These are phyloP conservation scores for Dendroctonus valens DNA, from an alignment of 1,140 invertebrate genomes.

Conservation along the genomic window DNA sequence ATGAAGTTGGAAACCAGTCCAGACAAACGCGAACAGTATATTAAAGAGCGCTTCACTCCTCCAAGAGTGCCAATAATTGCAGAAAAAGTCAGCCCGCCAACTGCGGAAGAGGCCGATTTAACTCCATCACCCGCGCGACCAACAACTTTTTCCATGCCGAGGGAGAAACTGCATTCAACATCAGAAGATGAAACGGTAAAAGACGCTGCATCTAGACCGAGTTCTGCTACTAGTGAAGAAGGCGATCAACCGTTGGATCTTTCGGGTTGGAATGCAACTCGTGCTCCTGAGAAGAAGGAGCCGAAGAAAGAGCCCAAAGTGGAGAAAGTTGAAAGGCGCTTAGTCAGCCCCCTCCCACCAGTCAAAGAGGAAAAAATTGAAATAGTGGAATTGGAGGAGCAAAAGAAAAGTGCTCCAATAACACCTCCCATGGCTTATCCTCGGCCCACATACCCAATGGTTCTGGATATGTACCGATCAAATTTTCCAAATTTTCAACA, in stretches of 20 bases:
- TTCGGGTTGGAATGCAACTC: slow-evolving; percentile 54
- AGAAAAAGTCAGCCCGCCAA: slow-evolving; percentile 62
- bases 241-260: slow-evolving; percentile 73
- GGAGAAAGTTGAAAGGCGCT: slow-evolving; percentile 17
- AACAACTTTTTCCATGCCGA: slow-evolving; percentile 50
- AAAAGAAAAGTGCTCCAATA: slow-evolving; percentile 32
- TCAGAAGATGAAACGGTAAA: slow-evolving; percentile 42
- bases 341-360: slow-evolving; percentile 19
- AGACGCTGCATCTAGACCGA: slow-evolving; percentile 33
- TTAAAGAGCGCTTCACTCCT: slow-evolving; percentile 53
- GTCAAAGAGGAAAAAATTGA: slow-evolving; percentile 42
- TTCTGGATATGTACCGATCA: slow-evolving; percentile 55
- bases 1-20: slow-evolving; percentile 37
- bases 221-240: slow-evolving; percentile 40
- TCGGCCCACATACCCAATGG: slow-evolving; percentile 73
- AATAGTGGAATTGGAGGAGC: slow-evolving; percentile 38
- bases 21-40: slow-evolving; percentile 38
- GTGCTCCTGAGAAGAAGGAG: slow-evolving; percentile 42
- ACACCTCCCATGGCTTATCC: slow-evolving; percentile 71
- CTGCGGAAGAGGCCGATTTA: slow-evolving; percentile 63
- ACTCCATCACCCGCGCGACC: slow-evolving; percentile 65
- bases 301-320: slow-evolving; percentile 15
- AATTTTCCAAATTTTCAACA: slow-evolving; percentile 58
- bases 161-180: slow-evolving; percentile 44
- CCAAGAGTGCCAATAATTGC: slow-evolving; percentile 51